A percentile compares a stretch with the other conserved stretches of the same genome.
These are phyloP conservation scores for Lycorma delicatula DNA, from an alignment of 1,140 invertebrate genomes.

Conservation along the genomic window DNA sequence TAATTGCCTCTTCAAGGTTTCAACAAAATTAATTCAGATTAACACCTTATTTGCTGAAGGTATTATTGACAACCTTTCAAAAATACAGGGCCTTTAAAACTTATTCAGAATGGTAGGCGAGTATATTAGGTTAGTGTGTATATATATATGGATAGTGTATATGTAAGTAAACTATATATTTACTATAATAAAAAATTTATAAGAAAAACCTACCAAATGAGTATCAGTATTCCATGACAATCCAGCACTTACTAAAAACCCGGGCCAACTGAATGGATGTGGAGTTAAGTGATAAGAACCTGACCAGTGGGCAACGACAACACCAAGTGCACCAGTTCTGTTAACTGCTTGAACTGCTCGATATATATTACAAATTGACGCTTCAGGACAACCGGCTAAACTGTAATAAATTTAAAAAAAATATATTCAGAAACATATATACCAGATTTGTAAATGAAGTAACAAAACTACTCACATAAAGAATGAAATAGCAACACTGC, in stretches of 20 bases:
- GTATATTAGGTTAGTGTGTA: too few relatives aligned
- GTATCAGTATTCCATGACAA: conserved; percentile 52
- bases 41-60: too few relatives aligned
- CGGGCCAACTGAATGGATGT: conserved; percentile 56
- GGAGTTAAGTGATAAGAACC: conserved; percentile 54
- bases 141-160: too few relatives aligned
- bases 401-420: conserved; percentile 40
- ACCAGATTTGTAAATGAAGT: too few relatives aligned
- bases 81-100: too few relatives aligned
- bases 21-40: too few relatives aligned
- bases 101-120: too few relatives aligned
- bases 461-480: too few relatives aligned
- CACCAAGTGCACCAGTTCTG: conserved; percentile 46
- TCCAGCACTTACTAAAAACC: conserved; percentile 52
- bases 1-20: too few relatives aligned
- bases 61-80: too few relatives aligned
- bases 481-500: too few relatives aligned
- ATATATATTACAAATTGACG: conserved; percentile 51
- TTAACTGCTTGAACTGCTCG: conserved; percentile 47
- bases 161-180: neutral
- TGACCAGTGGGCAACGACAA: conserved; percentile 57
- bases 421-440: too few relatives aligned
- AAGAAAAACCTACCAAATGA: conserved; percentile 40
- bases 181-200: neutral
- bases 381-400: conserved; percentile 54